A percentile compares a stretch with the other conserved stretches of the same genome.
These are phyloP conservation scores for Cochlearius cochlearius DNA, from an alignment of 2,113 vertebrate genomes.

Conservation along the genomic window DNA sequence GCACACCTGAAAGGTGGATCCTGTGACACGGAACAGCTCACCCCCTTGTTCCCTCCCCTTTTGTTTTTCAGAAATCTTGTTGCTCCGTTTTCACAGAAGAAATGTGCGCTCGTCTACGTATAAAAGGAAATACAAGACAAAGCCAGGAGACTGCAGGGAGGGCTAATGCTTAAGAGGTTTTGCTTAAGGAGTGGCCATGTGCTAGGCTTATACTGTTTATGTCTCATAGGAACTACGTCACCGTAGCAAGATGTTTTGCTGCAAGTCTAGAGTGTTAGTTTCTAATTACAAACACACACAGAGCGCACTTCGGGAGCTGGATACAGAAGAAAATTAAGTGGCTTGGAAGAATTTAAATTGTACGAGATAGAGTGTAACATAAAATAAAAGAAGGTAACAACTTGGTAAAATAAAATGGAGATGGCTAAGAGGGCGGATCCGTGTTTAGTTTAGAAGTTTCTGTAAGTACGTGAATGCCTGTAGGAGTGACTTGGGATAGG, in stretches of 20 bases:
- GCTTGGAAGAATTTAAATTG: background rate
- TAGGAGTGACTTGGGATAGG: background rate
- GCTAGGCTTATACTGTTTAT: background rate
- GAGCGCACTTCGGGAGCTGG: background rate
- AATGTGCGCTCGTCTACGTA: constrained; percentile 76
- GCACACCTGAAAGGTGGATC: background rate
- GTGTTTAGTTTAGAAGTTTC: background rate
- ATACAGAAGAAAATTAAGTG: background rate
- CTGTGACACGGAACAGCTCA: background rate
- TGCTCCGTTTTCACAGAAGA: constrained; percentile 83
- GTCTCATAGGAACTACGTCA: background rate
- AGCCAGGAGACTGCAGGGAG: constrained; percentile 74
- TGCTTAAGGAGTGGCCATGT: background rate
- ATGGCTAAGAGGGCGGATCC: background rate
- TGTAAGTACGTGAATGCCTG: background rate
- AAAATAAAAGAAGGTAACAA: background rate
- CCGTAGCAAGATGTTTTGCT: background rate
- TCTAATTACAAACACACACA: background rate
- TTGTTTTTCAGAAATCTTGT: constrained; percentile 81
- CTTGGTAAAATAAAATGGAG: background rate
- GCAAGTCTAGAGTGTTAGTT: constrained; percentile 9
- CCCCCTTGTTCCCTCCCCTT: background rate
- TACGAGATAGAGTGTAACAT: background rate
- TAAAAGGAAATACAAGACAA: constrained; percentile 2
- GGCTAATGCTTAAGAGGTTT: constrained; percentile 70